A percentile compares a stretch with the other conserved stretches of the same genome.
phyloP scores from a whole-genome alignment of 2,888 invertebrate species.

The Amiota minor region DNA sequence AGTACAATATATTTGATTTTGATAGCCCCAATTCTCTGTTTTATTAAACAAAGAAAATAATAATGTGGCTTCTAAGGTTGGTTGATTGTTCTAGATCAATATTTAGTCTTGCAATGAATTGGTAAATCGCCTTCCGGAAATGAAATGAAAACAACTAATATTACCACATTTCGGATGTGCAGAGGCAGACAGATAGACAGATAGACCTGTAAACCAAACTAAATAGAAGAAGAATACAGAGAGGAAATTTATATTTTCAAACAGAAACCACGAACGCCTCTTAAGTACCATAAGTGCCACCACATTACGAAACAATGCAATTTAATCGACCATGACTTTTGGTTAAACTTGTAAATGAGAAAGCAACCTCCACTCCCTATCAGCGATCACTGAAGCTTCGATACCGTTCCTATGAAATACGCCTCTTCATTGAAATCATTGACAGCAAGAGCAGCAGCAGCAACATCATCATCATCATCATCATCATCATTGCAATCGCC shows the following conservation, averaged over 20 bases:
- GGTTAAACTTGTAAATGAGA: slow-evolving; percentile 56
- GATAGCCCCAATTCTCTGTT: background rate
- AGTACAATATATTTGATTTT: too few species aligned
- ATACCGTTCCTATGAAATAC: slow-evolving; percentile 31
- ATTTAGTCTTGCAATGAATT: slow-evolving; percentile 47
- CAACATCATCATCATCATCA: background rate
- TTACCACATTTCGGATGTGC: background rate
- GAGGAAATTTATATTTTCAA: too few species aligned
- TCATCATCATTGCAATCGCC: slow-evolving; percentile 11
- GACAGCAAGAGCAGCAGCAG: slow-evolving; percentile 10
- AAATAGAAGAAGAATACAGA: too few species aligned
- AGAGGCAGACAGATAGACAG: background rate
- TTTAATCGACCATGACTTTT: slow-evolving; percentile 70
- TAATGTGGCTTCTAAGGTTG: background rate
- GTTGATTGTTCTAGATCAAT: slow-evolving; percentile 39
- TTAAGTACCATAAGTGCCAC: too few species aligned
- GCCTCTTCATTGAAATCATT: slow-evolving; percentile 36
- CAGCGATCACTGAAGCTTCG: too few species aligned
- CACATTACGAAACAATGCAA: slow-evolving; percentile 53
- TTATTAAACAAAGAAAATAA: background rate
- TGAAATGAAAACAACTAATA: background rate
- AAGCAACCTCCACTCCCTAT: slow-evolving; percentile 45
- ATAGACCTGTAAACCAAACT: background rate
- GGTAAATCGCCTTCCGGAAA: slow-evolving; percentile 66
- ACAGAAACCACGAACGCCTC: too few species aligned